These are phyloP conservation scores for Macrostomum lignano DNA, from an alignment of 1,140 invertebrate genomes.

Conservation along the genomic window DNA sequence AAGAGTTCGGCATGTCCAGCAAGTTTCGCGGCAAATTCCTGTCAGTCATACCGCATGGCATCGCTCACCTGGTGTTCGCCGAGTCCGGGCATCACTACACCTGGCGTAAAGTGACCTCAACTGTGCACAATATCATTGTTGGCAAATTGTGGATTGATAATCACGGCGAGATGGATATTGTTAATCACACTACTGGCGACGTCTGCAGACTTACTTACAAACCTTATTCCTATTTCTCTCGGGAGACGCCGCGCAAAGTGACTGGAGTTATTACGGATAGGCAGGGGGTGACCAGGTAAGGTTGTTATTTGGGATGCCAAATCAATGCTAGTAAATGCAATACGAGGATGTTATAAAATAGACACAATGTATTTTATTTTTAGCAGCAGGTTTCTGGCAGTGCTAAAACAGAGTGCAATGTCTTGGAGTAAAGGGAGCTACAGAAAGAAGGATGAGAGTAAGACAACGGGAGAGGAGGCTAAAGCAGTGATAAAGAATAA, in stretches of 20 bases:
- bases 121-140: conserved; percentile 84
- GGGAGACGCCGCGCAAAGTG: conserved; percentile 56
- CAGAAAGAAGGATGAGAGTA: too few species aligned
- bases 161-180: conserved; percentile 79
- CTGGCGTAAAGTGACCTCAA: conserved; percentile 83
- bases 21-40: conserved; percentile 94
- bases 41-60: conserved; percentile 37
- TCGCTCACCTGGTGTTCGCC: conserved; percentile 18
- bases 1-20: conserved; percentile 90
- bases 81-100: conserved; percentile 37
- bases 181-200: conserved; percentile 44
- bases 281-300: conserved; percentile 34
- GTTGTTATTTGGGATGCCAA: too few species aligned
- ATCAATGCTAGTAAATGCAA: too few species aligned
- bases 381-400: too few species aligned
- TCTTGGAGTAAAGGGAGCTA: too few species aligned
- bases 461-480: too few species aligned
- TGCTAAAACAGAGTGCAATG: too few species aligned
- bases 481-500: too few species aligned
- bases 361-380: too few species aligned
- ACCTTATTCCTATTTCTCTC: conserved; percentile 86
- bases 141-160: conserved; percentile 91
- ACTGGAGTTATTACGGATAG: conserved; percentile 39
- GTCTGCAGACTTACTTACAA: conserved; percentile 66
- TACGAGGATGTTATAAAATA: too few species aligned